phyloP scores from a whole-genome alignment of 2,888 invertebrate species.

The Aproaerema taeniolella region DNA sequence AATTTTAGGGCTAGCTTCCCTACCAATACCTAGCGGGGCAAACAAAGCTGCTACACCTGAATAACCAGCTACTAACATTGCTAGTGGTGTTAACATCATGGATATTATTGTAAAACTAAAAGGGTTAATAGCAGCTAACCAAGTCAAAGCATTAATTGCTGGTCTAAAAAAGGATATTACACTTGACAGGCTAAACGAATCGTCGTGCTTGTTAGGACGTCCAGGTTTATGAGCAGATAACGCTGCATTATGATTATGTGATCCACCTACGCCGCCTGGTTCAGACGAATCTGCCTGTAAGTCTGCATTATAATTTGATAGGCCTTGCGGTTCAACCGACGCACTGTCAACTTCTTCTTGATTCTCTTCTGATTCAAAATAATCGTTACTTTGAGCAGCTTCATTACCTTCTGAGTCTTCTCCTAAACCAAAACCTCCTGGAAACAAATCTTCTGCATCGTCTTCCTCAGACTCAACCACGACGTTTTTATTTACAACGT shows the following conservation, averaged over 20 bases:
- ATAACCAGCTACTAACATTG: conserved; percentile 78
- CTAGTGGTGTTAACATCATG: conserved; percentile 79
- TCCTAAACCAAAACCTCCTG: conserved; percentile 47
- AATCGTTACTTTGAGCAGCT: conserved; percentile 35
- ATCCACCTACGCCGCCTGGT: conserved; percentile 34
- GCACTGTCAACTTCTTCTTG: conserved; percentile 50
- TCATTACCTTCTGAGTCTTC: conserved; percentile 51
- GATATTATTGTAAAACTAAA: conserved; percentile 78
- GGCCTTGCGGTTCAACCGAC: conserved; percentile 49
- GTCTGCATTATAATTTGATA: conserved; percentile 54
- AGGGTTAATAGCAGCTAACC: conserved; percentile 76
- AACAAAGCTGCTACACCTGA: conserved; percentile 79
- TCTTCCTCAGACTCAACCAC: conserved; percentile 66
- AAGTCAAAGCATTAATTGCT: conserved; percentile 67
- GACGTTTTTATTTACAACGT: conserved; percentile 79
- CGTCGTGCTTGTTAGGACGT: conserved; percentile 50
- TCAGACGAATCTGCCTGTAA: conserved; percentile 41
- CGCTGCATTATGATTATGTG: conserved; percentile 37
- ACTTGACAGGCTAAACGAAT: conserved; percentile 66
- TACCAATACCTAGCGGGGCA: conserved; percentile 79
- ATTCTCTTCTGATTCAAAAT: conserved; percentile 41
- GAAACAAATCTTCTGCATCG: conserved; percentile 42
- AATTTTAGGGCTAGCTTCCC: conserved; percentile 53
- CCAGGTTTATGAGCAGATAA: conserved; percentile 44
- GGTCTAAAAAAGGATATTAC: conserved; percentile 66